Evolutionary conservation across 2,797 vertebrate genomes (phyloP).

Genomic region (Nannoperca obscura): DNA sequence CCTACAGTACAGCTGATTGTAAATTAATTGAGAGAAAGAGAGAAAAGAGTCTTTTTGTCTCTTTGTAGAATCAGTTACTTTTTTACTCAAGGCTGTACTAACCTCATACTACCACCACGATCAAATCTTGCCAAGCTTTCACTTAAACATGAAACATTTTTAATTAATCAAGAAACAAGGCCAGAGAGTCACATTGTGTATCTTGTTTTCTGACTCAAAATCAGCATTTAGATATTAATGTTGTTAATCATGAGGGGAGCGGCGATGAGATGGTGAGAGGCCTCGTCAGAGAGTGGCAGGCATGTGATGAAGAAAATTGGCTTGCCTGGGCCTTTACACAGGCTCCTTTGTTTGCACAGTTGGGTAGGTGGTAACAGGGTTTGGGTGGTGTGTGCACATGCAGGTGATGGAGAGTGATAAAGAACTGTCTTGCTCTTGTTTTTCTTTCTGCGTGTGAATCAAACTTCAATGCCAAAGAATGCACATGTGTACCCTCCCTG

Average conservation of each 20-base stretch:
- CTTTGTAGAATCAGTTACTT: constrained; percentile 21
- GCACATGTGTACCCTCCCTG: constrained; percentile 10
- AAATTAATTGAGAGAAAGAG: neutral
- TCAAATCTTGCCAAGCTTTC: constrained; percentile 15
- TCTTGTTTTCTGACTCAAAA: constrained; percentile 49
- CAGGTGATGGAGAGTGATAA: constrained; percentile 74
- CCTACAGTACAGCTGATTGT: neutral
- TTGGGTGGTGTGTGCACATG: constrained; percentile 38
- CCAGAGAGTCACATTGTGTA: constrained; percentile 33
- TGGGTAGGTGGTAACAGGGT: constrained; percentile 75
- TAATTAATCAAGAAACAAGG: constrained; percentile 39
- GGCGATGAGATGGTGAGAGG: constrained; percentile 54
- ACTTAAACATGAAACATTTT: constrained; percentile 31
- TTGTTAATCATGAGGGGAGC: constrained; percentile 49
- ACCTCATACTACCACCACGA: no score
- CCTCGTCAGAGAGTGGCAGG: constrained; percentile 61
- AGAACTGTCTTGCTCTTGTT: constrained; percentile 70
- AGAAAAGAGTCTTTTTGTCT: constrained; percentile 12
- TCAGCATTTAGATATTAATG: constrained; percentile 24
- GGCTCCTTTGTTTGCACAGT: constrained; percentile 80
- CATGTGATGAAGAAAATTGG: constrained; percentile 69
- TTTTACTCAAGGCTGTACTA: constrained; percentile 7
- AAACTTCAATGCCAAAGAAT: constrained; percentile 37
- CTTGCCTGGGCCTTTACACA: constrained; percentile 61
- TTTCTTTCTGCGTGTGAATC: constrained; percentile 60